A percentile compares a stretch with the other conserved stretches of the same genome.
These are phyloP conservation scores for Dryoscopus gambensis DNA, from an alignment of 2,113 vertebrate genomes.

Conservation along the genomic window DNA sequence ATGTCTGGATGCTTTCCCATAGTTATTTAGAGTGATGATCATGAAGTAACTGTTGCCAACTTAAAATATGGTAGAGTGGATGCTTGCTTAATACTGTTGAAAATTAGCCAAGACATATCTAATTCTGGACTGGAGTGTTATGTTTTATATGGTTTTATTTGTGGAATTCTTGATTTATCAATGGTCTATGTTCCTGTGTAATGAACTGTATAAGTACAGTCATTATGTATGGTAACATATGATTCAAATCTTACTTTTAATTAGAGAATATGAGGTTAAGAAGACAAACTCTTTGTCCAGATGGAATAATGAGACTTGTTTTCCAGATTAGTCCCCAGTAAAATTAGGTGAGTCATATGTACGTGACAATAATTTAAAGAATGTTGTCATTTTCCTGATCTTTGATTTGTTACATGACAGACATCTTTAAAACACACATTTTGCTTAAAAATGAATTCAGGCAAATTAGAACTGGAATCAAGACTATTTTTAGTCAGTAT, in stretches of 20 bases:
- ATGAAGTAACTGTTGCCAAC: neutral
- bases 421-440: neutral
- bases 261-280: neutral
- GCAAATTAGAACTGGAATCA: neutral
- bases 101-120: neutral
- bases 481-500: neutral
- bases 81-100: neutral
- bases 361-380: neutral
- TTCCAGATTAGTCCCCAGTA: neutral
- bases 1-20: neutral
- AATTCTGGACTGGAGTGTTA: neutral
- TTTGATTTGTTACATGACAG: neutral
- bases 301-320: neutral
- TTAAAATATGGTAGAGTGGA: neutral
- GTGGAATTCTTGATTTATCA: neutral
- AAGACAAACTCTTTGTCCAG: neutral
- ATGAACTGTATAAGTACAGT: neutral
- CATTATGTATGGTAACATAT: neutral
- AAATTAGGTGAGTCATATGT: neutral
- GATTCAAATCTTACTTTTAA: neutral
- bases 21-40: neutral
- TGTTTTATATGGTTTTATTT: neutral
- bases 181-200: neutral
- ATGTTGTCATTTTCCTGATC: neutral
- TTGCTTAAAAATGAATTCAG: neutral